Evolutionary conservation across 1,140 invertebrate species (phyloP).

Genomic region (Wasmannia auropunctata): DNA sequence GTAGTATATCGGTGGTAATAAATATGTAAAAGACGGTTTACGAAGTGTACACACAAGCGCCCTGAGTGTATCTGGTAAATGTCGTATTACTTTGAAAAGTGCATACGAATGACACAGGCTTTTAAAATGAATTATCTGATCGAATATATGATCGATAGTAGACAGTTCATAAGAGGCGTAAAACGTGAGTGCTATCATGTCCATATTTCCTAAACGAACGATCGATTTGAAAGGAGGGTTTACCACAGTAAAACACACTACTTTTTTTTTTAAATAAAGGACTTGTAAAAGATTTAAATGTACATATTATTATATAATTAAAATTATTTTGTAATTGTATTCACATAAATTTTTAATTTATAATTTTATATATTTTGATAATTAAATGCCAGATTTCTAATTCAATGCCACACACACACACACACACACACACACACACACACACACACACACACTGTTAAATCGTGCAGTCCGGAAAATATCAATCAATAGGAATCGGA

Average conservation of each 20-base stretch:
- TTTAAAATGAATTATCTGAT: slow-evolving; percentile 61
- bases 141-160: slow-evolving; percentile 50
- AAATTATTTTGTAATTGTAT: not conserved
- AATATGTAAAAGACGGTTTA: slow-evolving; percentile 74
- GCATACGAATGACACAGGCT: slow-evolving; percentile 45
- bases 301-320: not conserved
- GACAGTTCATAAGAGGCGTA: slow-evolving; percentile 19
- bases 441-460: not conserved
- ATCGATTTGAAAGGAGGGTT: not conserved
- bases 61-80: slow-evolving; percentile 59
- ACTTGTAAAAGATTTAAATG: not conserved
- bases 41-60: slow-evolving; percentile 52
- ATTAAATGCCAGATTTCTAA: not conserved
- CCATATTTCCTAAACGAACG: not conserved
- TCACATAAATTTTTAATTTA: not conserved
- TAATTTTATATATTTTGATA: not conserved
- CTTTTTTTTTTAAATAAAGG: not conserved
- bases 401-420: too few species aligned
- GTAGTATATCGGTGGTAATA: slow-evolving; percentile 61
- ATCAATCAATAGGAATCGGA: not conserved
- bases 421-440: too few species aligned
- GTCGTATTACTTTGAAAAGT: slow-evolving; percentile 57
- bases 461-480: not conserved
- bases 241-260: not conserved
- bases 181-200: not conserved